phyloP scores from a whole-genome alignment of 1,140 invertebrate genomes.

The Bombus impatiens region DNA sequence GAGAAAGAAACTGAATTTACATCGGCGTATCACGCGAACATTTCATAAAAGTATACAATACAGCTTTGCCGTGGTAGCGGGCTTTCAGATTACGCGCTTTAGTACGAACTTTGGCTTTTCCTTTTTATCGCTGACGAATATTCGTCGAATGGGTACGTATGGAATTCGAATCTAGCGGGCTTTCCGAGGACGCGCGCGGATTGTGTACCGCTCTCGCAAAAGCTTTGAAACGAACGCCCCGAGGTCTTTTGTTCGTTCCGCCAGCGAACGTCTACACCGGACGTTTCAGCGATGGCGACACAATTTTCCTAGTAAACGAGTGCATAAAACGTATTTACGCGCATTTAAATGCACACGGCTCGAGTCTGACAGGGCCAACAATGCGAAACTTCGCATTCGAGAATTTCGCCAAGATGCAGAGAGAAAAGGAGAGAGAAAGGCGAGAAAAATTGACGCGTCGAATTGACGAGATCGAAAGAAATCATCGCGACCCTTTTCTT shows the following conservation, averaged over 20 bases:
- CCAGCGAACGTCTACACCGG: slow-evolving; percentile 15
- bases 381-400: neutral
- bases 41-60: neutral
- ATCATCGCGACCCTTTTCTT: neutral
- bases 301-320: slow-evolving; percentile 15
- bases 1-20: neutral
- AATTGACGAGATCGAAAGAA: neutral
- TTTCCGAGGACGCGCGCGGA: neutral
- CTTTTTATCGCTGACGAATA: neutral
- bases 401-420: neutral
- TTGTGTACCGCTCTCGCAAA: neutral
- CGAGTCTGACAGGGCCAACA: neutral
- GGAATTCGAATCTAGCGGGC: neutral
- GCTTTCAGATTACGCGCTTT: neutral
- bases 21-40: neutral
- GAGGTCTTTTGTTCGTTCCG: slow-evolving; percentile 44
- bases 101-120: too few relatives aligned
- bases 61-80: neutral
- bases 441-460: neutral
- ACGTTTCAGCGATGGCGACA: slow-evolving; percentile 12
- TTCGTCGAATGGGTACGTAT: neutral
- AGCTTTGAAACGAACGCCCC: slow-evolving; percentile 15
- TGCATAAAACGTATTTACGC: slow-evolving; percentile 19
- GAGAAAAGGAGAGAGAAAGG: neutral
- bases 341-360: neutral